Evolutionary conservation across 2,888 invertebrate species (phyloP), one percentile per base, ranked within the genome.

Genomic region (Tachystola acroxantha): DNA sequence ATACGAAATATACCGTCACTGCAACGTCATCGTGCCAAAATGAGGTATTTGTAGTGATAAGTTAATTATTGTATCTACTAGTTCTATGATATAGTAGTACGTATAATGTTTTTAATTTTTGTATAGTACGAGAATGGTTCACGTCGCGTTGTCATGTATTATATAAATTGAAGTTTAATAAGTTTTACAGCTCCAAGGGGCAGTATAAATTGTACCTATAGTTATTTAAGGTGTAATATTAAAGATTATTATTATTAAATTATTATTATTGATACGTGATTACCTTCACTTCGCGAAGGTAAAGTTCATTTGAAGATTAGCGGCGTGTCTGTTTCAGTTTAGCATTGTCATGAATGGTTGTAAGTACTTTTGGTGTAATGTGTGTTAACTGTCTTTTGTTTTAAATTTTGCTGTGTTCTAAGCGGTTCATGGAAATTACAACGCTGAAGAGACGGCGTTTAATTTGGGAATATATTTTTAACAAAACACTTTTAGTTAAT

Each of bases 21-120:
- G 68, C 75, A 65, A 59, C 73, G 27, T 7, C 37, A 67, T 56
- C 73, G 60, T 67, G 73, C 67, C 64, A 59, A n/a, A 62, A 57
- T 53, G 65, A 19, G 77, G 73, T 73, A 72, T 74, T 58, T 69
- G 71, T 80, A 82, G 78, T 57, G 42, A 68, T 85, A 85, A 84
- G 80, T 78, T 67, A 70, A 76, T 75, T 82, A 82, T 79, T 80
- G 79, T 86, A 85, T 69, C 72, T 77, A 70, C 62, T 81, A 85
- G 84, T 56, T 77, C 68, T 82, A 82, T 78, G 67, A 74, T 81
- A 82, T 69, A 49, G 75, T 85, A 84, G 82, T 65, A 71, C 78
- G 76, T 81, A 79, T 74, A 81, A 82, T 74, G 81, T 85, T 85
- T 84, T 85, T 84, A 84, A 81, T 85, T 85, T 86, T 85, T 85